Evolutionary conservation across 2,888 invertebrate genomes (phyloP), one percentile per base, ranked within the genome.

Genomic region (Zhengitettix transpicula): DNA sequence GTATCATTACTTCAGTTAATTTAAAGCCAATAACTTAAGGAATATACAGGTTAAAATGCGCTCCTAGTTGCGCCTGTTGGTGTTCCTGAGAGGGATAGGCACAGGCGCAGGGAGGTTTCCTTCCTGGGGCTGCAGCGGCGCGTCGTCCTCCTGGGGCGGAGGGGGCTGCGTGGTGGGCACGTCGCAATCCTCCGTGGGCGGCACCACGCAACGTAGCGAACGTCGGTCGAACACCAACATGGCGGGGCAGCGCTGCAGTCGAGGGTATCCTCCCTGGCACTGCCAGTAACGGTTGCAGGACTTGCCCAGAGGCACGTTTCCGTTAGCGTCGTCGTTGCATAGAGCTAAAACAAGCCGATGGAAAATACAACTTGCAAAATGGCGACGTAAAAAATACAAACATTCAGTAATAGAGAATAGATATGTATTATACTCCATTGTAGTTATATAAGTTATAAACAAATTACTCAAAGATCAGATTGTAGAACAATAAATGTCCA

Each of bases 221-320:
- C 87, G 79, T 57, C 78, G 70, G 75, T 92, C 91, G 75, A 91
- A 92, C 11, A 92, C 92, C 69, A 92, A 74, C 87, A 90, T 91
- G 47, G 92, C 91, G 0, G 91, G 91, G 71, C 92, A 92, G 57
- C 92, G 78, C 71, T 92, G 92, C 9, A 93, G 82, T 60, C 92
- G 85, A 9, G 93, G 93, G 74, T 93, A 93, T 0, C 93, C 93
- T 9, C 92, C 92, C 71, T 92, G 91, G 71, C 93, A 93, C 71
- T 91, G 90, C 93, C 93, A 93, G 76, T 93, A 93, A 14, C 92
- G 80, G 77, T 92, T 92, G 80, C 92, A 93, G 58, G 91, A 92
- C 74, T 92, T 92, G 67, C 92, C 91, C 12, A 93, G 78, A 0
- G 91, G 87, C 12, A 93, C 92, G 74, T 92, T 91, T 63, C 92